Percentiles rank a stretch among this genome's conserved stretches.
Conservation (phyloP, 2,797 vertebrate species). For the Sebastes itinus region DNA sequence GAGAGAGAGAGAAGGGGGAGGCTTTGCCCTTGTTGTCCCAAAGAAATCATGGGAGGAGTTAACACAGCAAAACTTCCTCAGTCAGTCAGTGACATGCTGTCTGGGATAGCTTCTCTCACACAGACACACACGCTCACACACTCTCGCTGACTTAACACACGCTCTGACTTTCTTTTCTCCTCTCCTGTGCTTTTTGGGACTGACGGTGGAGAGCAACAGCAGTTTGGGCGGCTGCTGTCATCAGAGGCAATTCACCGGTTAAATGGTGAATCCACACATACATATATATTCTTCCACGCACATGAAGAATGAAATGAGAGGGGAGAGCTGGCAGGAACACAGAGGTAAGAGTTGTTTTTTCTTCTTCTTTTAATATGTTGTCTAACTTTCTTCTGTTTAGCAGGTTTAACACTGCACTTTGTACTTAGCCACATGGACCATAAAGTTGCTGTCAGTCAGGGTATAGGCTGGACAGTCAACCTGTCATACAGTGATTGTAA, state of each 20-base stretch:
- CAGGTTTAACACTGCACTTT: conserved; percentile 47
- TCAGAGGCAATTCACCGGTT: conserved; percentile 24
- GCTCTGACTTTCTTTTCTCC: conserved; percentile 3
- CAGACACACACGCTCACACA: not conserved
- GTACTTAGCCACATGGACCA: conserved; percentile 31
- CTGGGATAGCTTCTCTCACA: conserved; percentile 35
- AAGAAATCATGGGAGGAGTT: conserved; percentile 72
- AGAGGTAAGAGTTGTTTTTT: conserved; percentile 65
- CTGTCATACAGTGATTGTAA: conserved; percentile 15
- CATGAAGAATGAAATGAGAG: conserved; percentile 64
- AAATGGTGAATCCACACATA: conserved; percentile 28
- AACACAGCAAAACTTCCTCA: conserved; percentile 55
- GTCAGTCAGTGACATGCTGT: conserved; percentile 60
- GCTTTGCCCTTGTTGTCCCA: conserved; percentile 25
- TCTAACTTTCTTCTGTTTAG: not conserved
- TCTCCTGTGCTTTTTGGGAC: not conserved
- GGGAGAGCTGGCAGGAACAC: conserved; percentile 43
- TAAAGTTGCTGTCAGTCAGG: conserved; percentile 23
- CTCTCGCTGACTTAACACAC: conserved; percentile 6
- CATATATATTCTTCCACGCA: conserved; percentile 20
- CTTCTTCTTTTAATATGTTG: not conserved
- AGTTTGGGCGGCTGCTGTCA: conserved; percentile 28
- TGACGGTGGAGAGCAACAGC: conserved; percentile 33
- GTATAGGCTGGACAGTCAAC: not conserved
- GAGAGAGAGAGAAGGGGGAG: conserved; percentile 17